Percentiles rank a stretch among this genome's conserved stretches.
These are phyloP conservation scores for Dinocampus coccinellae DNA, from an alignment of 2,888 invertebrate species.

Conservation along the genomic window DNA sequence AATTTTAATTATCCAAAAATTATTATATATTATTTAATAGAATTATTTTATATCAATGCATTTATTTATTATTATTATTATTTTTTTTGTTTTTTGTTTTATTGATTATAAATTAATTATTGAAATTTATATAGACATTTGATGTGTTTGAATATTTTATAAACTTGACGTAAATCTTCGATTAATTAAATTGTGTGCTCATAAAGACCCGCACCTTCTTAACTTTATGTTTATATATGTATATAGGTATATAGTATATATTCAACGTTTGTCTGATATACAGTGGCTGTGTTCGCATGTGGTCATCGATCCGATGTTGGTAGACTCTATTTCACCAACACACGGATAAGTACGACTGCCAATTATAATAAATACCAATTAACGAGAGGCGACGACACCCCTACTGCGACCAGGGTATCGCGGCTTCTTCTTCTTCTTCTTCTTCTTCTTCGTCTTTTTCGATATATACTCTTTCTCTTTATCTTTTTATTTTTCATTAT, in stretches of 20 bases:
- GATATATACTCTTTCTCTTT: slow-evolving; percentile 25
- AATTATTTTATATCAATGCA: no score
- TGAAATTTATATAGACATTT: no score
- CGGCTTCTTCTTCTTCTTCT: slow-evolving; percentile 35
- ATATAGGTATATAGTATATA: slow-evolving; percentile 16
- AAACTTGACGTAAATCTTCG: no score
- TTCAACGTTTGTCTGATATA: slow-evolving; percentile 23
- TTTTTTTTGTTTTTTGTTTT: no score
- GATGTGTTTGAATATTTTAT: no score
- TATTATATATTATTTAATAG: no score
- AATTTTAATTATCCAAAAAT: no score
- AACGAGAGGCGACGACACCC: slow-evolving; percentile 61
- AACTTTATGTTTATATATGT: not conserved
- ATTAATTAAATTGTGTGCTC: not conserved
- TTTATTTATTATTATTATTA: no score
- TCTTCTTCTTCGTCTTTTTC: slow-evolving; percentile 32
- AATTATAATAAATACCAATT: slow-evolving; percentile 70
- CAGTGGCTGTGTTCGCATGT: slow-evolving; percentile 31
- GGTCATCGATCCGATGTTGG: slow-evolving; percentile 46
- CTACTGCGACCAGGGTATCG: slow-evolving; percentile 40
- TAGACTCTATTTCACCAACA: slow-evolving; percentile 52
- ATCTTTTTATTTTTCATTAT: slow-evolving; percentile 29
- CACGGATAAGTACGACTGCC: slow-evolving; percentile 62
- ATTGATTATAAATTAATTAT: no score
- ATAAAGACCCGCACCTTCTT: not conserved